These are phyloP conservation scores for Dolichopus griseipennis DNA, from an alignment of 2,888 invertebrate genomes.

Conservation along the genomic window DNA sequence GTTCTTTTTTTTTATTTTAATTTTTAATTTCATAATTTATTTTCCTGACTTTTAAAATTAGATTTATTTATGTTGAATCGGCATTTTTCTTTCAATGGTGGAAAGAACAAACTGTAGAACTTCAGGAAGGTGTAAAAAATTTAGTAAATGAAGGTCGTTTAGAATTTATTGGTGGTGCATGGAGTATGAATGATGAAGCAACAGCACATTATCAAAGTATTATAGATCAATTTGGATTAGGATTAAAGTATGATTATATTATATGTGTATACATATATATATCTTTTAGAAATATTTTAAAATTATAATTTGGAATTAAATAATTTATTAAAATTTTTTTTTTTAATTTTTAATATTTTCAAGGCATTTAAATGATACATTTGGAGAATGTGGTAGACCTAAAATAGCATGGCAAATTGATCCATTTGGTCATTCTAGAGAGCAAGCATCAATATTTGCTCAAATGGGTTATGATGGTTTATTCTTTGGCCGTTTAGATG, in stretches of 20 bases:
- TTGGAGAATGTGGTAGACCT: slow-evolving; percentile 66
- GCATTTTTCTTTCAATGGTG: slow-evolving; percentile 84
- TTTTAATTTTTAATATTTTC: slow-evolving; percentile 8
- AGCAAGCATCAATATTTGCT: slow-evolving; percentile 71
- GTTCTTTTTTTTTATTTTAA: not conserved
- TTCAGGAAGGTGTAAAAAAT: slow-evolving; percentile 52
- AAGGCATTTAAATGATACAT: slow-evolving; percentile 58
- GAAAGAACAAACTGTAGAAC: slow-evolving; percentile 55
- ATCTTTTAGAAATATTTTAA: not conserved
- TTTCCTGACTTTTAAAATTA: slow-evolving; percentile 31
- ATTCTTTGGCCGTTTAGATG: slow-evolving; percentile 79
- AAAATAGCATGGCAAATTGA: slow-evolving; percentile 80
- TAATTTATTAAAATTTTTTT: not conserved
- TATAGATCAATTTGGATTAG: slow-evolving; percentile 64
- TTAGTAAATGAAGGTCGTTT: slow-evolving; percentile 65
- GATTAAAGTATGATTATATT: slow-evolving; percentile 47
- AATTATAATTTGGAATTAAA: not conserved
- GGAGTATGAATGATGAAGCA: slow-evolving; percentile 80
- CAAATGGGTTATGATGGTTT: slow-evolving; percentile 84
- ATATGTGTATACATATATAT: too few species aligned
- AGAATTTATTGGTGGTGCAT: slow-evolving; percentile 70
- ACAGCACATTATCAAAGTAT: slow-evolving; percentile 59
- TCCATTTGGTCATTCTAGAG: slow-evolving; percentile 78
- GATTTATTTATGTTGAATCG: slow-evolving; percentile 85
- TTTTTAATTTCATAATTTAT: not conserved